Evolutionary conservation across 2,888 invertebrate species (phyloP).

Genomic region (Drosophila peninsularis): DNA sequence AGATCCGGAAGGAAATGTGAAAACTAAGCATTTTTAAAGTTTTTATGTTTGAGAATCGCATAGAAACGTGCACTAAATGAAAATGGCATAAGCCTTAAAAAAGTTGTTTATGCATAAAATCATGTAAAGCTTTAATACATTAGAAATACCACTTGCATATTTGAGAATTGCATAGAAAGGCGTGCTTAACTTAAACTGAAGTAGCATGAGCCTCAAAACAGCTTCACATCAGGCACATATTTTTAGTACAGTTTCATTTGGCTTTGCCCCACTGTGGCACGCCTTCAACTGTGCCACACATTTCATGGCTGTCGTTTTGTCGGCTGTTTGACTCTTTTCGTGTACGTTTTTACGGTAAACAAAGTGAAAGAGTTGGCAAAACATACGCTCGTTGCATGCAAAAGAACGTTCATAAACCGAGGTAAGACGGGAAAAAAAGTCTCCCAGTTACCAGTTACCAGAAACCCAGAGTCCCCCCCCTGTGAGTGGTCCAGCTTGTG

Average conservation of each 20-base stretch:
- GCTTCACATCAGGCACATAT: background rate
- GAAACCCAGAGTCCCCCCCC: background rate
- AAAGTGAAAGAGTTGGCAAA: conserved; percentile 67
- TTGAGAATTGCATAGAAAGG: background rate
- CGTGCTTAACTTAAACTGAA: background rate
- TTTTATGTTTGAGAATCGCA: background rate
- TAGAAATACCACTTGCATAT: background rate
- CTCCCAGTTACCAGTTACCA: background rate
- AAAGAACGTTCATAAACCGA: conserved; percentile 60
- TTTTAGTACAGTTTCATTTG: background rate
- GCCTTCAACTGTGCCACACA: conserved; percentile 39
- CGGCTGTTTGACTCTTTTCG: conserved; percentile 37
- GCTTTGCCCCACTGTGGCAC: conserved; percentile 34
- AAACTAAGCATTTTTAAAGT: background rate
- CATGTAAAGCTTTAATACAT: no score
- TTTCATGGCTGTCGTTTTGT: conserved; percentile 41
- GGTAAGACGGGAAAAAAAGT: background rate
- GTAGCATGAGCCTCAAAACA: background rate
- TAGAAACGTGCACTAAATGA: background rate
- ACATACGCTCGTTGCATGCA: conserved; percentile 68
- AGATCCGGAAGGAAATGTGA: background rate
- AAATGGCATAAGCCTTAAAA: no score
- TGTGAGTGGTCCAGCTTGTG: conserved; percentile 38
- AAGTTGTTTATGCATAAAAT: background rate
- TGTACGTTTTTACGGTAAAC: conserved; percentile 62